Percentiles rank a stretch among this genome's conserved stretches.
Evolutionary conservation across 2,888 invertebrate species (phyloP).

Genomic region (Mesopsocus fuscifrons): DNA sequence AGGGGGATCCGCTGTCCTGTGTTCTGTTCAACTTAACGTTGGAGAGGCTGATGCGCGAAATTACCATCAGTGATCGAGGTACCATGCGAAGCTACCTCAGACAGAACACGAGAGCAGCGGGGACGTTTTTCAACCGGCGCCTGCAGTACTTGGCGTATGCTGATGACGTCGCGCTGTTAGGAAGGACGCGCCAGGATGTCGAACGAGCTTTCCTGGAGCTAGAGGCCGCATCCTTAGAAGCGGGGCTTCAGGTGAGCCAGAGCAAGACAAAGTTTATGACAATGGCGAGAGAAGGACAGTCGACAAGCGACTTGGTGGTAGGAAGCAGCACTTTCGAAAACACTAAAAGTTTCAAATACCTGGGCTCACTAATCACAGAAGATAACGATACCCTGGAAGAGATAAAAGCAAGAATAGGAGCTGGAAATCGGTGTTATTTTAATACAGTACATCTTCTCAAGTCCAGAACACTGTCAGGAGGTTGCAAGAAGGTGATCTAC

Average conservation of each 20-base stretch:
- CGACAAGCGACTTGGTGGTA: neutral
- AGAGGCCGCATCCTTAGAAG: too few relatives aligned
- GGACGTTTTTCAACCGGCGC: neutral
- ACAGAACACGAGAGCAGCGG: neutral
- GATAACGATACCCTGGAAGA: neutral
- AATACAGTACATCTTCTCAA: neutral
- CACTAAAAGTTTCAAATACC: neutral
- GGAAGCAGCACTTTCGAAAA: neutral
- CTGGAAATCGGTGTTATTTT: neutral
- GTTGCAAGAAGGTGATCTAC: neutral
- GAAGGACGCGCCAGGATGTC: neutral
- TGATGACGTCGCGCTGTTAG: neutral
- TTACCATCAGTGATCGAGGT: neutral
- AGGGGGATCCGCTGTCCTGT: neutral
- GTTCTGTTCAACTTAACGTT: neutral
- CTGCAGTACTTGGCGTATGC: neutral
- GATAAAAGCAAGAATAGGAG: neutral
- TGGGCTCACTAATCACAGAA: neutral
- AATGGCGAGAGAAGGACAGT: neutral
- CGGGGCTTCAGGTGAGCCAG: too few relatives aligned
- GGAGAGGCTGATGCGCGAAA: neutral
- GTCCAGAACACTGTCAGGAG: neutral
- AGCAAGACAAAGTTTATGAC: neutral
- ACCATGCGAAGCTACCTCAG: neutral
- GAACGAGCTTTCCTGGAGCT: too few relatives aligned